These are phyloP conservation scores for Falco punctatus DNA, from an alignment of 2,113 vertebrate species.

Conservation along the genomic window DNA sequence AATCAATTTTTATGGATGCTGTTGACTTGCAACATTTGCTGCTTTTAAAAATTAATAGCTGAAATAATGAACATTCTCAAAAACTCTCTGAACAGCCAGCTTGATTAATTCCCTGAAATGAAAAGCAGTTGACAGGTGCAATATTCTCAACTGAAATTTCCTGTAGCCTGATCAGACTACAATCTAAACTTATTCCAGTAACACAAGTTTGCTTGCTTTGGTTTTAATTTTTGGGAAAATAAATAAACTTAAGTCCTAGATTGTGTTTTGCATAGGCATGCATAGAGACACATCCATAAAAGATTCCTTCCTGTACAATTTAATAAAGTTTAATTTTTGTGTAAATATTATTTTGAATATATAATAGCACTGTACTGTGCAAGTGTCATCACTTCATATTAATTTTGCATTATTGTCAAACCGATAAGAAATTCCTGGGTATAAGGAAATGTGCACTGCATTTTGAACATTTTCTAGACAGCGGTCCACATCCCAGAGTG, in stretches of 20 bases:
- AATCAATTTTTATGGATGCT: conserved; percentile 79
- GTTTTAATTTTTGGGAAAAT: conserved; percentile 57
- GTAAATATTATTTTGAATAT: conserved; percentile 67
- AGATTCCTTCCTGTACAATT: conserved; percentile 43
- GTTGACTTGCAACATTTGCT: conserved; percentile 81
- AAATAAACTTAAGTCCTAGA: background rate
- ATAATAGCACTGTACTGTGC: conserved; percentile 9
- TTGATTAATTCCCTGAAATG: conserved; percentile 79
- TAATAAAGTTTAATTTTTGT: conserved; percentile 64
- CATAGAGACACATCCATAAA: background rate
- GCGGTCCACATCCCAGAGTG: background rate
- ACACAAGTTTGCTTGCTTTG: background rate
- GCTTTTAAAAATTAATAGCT: conserved; percentile 83
- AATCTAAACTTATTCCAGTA: background rate
- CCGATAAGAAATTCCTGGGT: conserved; percentile 51
- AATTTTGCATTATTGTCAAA: conserved; percentile 67
- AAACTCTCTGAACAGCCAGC: conserved; percentile 65
- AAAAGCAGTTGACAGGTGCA: conserved; percentile 72
- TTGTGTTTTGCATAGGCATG: background rate
- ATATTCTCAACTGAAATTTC: conserved; percentile 67
- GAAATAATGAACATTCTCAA: conserved; percentile 80
- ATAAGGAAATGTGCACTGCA: conserved; percentile 45
- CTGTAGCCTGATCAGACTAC: conserved; percentile 1
- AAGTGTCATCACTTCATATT: conserved; percentile 55
- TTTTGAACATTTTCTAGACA: conserved; percentile 39